Percentiles rank a stretch among this genome's conserved stretches.
Conservation (phyloP, 2,113 vertebrate species). For the Indri indri region DNA sequence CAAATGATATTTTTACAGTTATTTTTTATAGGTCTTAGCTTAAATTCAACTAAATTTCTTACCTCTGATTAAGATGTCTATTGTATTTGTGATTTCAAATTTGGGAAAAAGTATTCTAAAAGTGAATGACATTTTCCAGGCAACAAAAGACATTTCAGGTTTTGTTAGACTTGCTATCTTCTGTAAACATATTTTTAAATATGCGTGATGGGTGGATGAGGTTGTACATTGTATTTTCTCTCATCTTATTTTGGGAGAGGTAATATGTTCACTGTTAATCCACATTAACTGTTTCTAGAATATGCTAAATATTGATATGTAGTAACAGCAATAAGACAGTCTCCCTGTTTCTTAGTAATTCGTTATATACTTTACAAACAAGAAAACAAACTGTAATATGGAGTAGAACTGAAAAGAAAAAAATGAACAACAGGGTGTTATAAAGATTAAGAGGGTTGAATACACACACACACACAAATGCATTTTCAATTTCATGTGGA, state of each 20-base stretch:
- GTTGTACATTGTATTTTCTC: neutral
- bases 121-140: neutral
- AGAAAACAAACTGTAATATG: neutral
- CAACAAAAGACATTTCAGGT: neutral
- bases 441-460: neutral
- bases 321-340: neutral
- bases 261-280: neutral
- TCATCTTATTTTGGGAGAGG: neutral
- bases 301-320: neutral
- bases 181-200: neutral
- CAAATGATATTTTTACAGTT: neutral
- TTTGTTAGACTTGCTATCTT: neutral
- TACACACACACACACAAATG: fast-evolving
- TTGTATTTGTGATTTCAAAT: neutral
- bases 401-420: neutral
- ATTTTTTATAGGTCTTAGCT: fast-evolving
- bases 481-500: neutral
- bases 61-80: neutral
- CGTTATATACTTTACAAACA: neutral
- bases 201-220: neutral
- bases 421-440: neutral
- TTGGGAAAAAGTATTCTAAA: neutral
- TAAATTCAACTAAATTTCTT: neutral
- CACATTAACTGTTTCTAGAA: neutral
- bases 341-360: neutral